Conservation (phyloP, 1,140 invertebrate genomes). For the Drosophila insularis region DNA sequence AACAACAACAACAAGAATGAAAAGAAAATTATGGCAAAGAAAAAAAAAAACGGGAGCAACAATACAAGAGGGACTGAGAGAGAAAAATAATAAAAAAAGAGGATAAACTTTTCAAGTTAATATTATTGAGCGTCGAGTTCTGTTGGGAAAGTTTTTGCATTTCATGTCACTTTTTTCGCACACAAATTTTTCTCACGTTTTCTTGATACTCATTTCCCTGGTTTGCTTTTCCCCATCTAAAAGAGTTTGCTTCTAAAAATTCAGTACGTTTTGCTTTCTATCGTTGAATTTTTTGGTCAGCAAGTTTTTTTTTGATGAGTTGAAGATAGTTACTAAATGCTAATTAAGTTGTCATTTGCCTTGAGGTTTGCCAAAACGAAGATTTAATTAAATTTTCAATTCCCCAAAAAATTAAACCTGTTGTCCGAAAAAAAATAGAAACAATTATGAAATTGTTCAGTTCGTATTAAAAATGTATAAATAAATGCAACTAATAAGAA, state of each 20-base stretch:
- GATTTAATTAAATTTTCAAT: background rate
- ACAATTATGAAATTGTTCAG: no score
- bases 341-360: conserved; percentile 16
- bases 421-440: no score
- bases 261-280: background rate
- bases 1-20: background rate
- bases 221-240: no score
- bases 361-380: conserved; percentile 5
- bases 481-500: no score
- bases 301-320: conserved; percentile 6
- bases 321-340: conserved; percentile 11
- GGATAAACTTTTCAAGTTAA: conserved; percentile 40
- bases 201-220: background rate
- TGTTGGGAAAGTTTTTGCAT: conserved; percentile 24
- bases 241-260: background rate
- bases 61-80: no score
- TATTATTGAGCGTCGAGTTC: conserved; percentile 30
- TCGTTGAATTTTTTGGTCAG: background rate
- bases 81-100: background rate
- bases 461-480: no score
- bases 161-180: conserved; percentile 28
- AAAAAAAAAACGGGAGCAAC: background rate
- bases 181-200: conserved; percentile 19
- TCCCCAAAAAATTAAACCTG: background rate
- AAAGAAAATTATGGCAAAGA: background rate